Base-by-base conservation (phyloP, 2,888 invertebrate species). In the Pomacea canaliculata region DNA sequence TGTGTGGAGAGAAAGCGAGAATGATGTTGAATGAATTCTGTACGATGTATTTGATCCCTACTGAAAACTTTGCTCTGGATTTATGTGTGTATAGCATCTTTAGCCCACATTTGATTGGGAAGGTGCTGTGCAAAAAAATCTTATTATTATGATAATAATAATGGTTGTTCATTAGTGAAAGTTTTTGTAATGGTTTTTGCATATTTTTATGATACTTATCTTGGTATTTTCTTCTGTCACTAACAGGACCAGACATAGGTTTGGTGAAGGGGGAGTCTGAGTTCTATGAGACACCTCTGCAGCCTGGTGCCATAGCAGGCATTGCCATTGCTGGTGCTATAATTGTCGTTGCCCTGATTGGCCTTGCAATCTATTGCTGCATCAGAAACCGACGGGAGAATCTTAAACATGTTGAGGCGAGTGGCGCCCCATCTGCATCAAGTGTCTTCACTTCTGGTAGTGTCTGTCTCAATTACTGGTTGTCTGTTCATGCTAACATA, bases 381-480 rank as follows among this genome's bases (percentile, higher is more conserved):
- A 59, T 80, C 23, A 71, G 70, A 12, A 72, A 69, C 46, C 65
- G 80, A 27, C 67, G 62, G 9, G 67, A 49, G 7, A 51, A 70
- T 27, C 9, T 69, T 37, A 69, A 76, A 65, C 27, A 70, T 37
- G 72, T 66, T 48, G 76, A 60, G 37, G 68, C 56, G 49, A 70
- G 56, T 59, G 75, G 67, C 12, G 63, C 23, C 46, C 56, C 23
- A 3, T 62, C 69, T n/a, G 69, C 46, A 27, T 66, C 77, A 48
- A 80, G 78, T 67, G 75, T 77, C 46, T 77, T 78, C 63, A 76
- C 75, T n/a, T 70, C 80, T 18, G 78, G 80, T 80, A 78, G 68
- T 59, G 71, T 66, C 68, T 56, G 65, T 56, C 60, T 74, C 69
- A 1, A 56, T 56, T 56, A 56, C 51, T 56, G 51, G 51, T 56